phyloP scores from a whole-genome alignment of 2,113 vertebrate genomes.

The Rynchops niger region DNA sequence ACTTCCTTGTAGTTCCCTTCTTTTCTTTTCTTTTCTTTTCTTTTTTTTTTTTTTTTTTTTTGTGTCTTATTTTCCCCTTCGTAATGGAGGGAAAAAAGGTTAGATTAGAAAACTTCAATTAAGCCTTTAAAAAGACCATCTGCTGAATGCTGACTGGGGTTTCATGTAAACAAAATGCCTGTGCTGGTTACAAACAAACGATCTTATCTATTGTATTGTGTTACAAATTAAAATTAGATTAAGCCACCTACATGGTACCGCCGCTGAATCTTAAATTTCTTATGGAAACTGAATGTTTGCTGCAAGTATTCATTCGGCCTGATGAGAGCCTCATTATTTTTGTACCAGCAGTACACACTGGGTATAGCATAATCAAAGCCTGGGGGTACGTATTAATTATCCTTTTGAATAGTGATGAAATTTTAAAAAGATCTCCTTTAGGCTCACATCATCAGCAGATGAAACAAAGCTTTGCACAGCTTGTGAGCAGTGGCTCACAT shows the following conservation, averaged over 20 bases:
- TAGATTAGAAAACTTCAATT: constrained; percentile 74
- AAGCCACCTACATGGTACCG: constrained; percentile 78
- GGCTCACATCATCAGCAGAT: constrained; percentile 93
- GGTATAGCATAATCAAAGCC: constrained; percentile 98
- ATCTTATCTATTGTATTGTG: constrained; percentile 79
- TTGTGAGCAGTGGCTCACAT: constrained; percentile 88
- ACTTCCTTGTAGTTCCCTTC: not conserved
- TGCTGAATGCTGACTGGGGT: constrained; percentile 81
- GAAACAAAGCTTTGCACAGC: constrained; percentile 95
- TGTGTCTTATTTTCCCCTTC: constrained; percentile 25
- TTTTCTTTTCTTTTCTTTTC: not conserved
- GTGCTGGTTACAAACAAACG: constrained; percentile 74
- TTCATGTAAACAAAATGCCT: constrained; percentile 87
- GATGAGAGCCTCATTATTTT: constrained; percentile 97
- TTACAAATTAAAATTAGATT: constrained; percentile 86
- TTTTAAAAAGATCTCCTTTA: constrained; percentile 99
- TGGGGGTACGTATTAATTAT: constrained; percentile 99
- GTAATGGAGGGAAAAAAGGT: constrained; percentile 51
- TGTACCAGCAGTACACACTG: constrained; percentile 87
- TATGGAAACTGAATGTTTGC: constrained; percentile 90
- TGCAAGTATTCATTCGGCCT: constrained; percentile 84
- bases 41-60: not conserved
- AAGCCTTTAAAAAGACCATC: constrained; percentile 77
- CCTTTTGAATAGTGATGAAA: constrained; percentile 99
- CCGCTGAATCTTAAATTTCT: constrained; percentile 87